Percentiles rank a stretch among this genome's conserved stretches.
phyloP scores from a whole-genome alignment of 64 coral and sea anemone genomes.

The Actinia equina region DNA sequence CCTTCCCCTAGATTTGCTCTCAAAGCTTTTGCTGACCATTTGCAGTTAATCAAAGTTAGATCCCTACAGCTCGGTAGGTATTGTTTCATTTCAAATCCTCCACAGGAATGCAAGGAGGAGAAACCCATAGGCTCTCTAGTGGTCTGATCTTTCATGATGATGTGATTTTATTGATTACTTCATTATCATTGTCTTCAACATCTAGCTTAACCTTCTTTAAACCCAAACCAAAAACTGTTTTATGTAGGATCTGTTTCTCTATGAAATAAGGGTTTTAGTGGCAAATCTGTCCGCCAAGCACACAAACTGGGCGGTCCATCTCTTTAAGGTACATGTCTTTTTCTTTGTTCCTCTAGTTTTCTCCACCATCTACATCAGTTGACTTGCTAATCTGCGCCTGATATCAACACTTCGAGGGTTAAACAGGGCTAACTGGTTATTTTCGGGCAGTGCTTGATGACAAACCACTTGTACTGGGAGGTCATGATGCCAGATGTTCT shows the following conservation, averaged over 20 bases:
- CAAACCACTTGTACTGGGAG: background rate
- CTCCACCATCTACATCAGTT: background rate
- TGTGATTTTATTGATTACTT: constrained; percentile 52
- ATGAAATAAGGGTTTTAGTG: constrained; percentile 19
- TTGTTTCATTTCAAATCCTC: constrained; percentile 56
- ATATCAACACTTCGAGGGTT: background rate
- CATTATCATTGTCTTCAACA: constrained; percentile 37
- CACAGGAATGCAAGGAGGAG: constrained; percentile 20
- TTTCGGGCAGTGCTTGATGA: background rate
- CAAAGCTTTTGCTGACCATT: too few relatives aligned
- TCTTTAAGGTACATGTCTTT: background rate
- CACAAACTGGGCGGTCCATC: constrained; percentile 45
- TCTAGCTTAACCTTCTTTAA: constrained; percentile 58
- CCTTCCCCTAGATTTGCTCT: constrained; percentile 3
- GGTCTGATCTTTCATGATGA: constrained; percentile 20
- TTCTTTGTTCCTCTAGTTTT: background rate
- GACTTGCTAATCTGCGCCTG: background rate
- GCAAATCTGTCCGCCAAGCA: constrained; percentile 43
- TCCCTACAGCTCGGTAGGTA: constrained; percentile 38
- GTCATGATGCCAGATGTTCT: background rate
- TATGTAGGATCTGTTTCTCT: constrained; percentile 40
- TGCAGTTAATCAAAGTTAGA: constrained; percentile 18
- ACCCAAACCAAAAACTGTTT: constrained; percentile 51
- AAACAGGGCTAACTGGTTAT: background rate
- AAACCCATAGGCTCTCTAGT: constrained; percentile 35